phyloP scores from a whole-genome alignment of 2,113 vertebrate genomes.

The Perognathus longimembris region DNA sequence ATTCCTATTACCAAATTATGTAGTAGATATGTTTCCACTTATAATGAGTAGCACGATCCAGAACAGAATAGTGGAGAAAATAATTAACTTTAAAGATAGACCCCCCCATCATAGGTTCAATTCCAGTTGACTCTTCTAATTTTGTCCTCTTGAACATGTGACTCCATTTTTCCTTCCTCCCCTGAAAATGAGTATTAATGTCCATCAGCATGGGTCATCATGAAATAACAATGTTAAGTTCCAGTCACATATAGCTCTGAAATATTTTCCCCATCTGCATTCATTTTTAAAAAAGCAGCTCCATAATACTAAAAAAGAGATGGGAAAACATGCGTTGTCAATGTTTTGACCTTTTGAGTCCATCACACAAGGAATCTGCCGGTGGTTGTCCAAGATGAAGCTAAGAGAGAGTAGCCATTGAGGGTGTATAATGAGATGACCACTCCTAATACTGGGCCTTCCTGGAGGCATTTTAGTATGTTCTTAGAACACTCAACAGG shows the following conservation, averaged over 20 bases:
- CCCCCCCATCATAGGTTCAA: neutral
- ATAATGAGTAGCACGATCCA: neutral
- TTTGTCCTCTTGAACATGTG: neutral
- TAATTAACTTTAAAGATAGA: neutral
- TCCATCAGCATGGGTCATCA: neutral
- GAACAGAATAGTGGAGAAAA: neutral
- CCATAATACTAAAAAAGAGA: neutral
- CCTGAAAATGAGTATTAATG: neutral
- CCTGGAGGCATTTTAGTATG: neutral
- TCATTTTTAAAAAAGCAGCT: neutral
- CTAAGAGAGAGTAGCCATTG: neutral
- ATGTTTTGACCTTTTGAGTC: neutral
- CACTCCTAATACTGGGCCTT: neutral
- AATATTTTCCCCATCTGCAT: neutral
- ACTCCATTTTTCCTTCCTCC: neutral
- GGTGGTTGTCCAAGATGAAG: neutral
- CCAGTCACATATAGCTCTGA: neutral
- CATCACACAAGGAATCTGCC: neutral
- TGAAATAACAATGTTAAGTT: neutral
- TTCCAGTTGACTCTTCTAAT: neutral
- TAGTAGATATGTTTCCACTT: neutral
- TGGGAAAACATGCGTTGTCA: neutral
- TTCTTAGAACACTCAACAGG: neutral
- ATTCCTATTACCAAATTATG: slow-evolving; percentile 11
- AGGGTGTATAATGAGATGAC: neutral